Evolutionary conservation across 2,888 invertebrate species (phyloP).

Genomic region (Salticus scenicus): DNA sequence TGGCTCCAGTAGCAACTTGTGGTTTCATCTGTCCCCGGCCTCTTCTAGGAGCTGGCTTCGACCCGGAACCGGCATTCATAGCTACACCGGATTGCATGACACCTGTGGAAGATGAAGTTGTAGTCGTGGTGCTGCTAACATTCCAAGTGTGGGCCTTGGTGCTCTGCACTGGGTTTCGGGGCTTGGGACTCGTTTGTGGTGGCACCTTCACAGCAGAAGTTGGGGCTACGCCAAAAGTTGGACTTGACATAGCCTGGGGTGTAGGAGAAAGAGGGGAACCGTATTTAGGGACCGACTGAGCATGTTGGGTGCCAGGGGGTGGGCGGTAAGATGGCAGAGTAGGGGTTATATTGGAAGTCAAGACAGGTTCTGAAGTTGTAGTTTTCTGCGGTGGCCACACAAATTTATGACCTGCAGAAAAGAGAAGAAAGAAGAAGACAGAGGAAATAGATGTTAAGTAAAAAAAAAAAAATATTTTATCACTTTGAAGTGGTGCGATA

Average conservation of each 20-base stretch:
- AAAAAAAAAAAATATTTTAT: slow-evolving; percentile 13
- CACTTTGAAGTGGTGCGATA: slow-evolving; percentile 51
- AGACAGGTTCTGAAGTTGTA: slow-evolving; percentile 77
- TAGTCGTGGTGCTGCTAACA: slow-evolving; percentile 30
- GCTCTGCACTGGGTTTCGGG: slow-evolving; percentile 66
- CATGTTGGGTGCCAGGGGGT: slow-evolving; percentile 69
- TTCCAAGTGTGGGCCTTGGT: slow-evolving; percentile 67
- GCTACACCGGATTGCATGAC: slow-evolving; percentile 45
- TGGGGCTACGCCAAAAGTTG: not conserved
- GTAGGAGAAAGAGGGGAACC: slow-evolving; percentile 28
- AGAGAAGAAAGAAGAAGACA: slow-evolving; percentile 33
- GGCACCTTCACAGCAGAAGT: slow-evolving; percentile 66
- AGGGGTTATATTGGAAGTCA: slow-evolving; percentile 71
- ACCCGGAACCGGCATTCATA: slow-evolving; percentile 65
- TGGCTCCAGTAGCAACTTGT: slow-evolving; percentile 83
- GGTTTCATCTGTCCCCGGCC: slow-evolving; percentile 90
- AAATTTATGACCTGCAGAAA: slow-evolving; percentile 72
- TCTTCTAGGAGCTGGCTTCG: slow-evolving; percentile 83
- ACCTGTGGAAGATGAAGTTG: slow-evolving; percentile 44
- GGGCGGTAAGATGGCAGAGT: slow-evolving; percentile 64
- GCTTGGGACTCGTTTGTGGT: slow-evolving; percentile 71
- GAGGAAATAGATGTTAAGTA: slow-evolving; percentile 21
- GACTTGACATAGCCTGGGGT: not conserved
- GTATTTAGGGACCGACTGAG: slow-evolving; percentile 21
- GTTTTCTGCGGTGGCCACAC: slow-evolving; percentile 80